Percentiles rank a stretch among this genome's conserved stretches.
Evolutionary conservation across 2,888 invertebrate genomes (phyloP).

Genomic region (Tuberolachnus salignus): DNA sequence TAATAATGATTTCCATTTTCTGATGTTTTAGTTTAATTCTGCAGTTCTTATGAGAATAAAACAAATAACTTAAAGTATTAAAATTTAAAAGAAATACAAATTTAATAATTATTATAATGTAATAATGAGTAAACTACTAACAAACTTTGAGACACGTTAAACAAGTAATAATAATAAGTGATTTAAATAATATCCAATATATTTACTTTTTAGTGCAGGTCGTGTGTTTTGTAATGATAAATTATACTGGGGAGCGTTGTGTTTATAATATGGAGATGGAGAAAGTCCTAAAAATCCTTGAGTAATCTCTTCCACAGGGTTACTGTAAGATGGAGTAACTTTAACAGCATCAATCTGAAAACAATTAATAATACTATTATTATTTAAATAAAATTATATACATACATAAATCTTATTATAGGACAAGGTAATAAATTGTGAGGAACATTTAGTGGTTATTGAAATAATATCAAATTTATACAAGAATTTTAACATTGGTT

Average conservation of each 20-base stretch:
- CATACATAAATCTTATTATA: too few relatives aligned
- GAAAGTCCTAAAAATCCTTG: constrained; percentile 17
- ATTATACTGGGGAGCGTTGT: constrained; percentile 19
- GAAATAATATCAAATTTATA: background rate
- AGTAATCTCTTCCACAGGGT: constrained; percentile 14
- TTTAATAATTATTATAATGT: too few relatives aligned
- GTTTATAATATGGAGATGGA: constrained; percentile 31
- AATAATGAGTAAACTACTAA: too few relatives aligned
- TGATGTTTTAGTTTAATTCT: too few relatives aligned
- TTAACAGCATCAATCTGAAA: constrained; percentile 46
- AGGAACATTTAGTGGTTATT: too few relatives aligned
- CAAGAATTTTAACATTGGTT: background rate
- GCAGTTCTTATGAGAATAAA: too few relatives aligned
- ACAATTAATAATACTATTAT: constrained; percentile 7
- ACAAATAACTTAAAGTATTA: too few relatives aligned
- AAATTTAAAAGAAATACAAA: too few relatives aligned
- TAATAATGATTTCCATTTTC: background rate
- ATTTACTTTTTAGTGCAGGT: constrained; percentile 24
- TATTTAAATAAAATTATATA: background rate
- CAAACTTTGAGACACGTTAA: too few relatives aligned
- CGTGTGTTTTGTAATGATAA: constrained; percentile 1
- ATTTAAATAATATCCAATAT: background rate
- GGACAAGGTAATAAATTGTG: too few relatives aligned
- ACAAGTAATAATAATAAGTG: too few relatives aligned
- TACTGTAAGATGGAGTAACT: constrained; percentile 25